phyloP scores from a whole-genome alignment of 2,888 invertebrate species.

The Clistopyga incitator region DNA sequence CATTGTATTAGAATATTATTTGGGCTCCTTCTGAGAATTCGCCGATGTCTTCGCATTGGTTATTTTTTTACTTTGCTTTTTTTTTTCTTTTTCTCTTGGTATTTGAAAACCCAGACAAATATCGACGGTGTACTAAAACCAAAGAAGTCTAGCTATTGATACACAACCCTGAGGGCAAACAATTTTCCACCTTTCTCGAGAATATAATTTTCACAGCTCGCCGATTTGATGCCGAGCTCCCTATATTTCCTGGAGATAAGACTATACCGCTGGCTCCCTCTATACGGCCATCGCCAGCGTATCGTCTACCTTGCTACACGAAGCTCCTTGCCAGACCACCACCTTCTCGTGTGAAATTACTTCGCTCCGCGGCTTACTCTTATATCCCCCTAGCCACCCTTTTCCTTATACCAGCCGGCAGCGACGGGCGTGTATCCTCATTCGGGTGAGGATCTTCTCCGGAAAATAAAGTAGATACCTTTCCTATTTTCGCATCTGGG shows the following conservation, averaged over 20 bases:
- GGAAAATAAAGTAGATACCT: slow-evolving; percentile 83
- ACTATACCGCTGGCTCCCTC: slow-evolving; percentile 66
- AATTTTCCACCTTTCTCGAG: slow-evolving; percentile 68
- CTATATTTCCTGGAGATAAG: slow-evolving; percentile 80
- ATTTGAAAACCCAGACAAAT: background rate
- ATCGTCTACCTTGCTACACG: slow-evolving; percentile 7
- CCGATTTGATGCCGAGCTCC: slow-evolving; percentile 59
- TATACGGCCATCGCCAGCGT: background rate
- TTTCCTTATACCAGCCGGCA: slow-evolving; percentile 42
- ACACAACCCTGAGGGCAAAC: slow-evolving; percentile 3
- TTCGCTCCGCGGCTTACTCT: slow-evolving; percentile 83
- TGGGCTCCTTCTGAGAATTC: slow-evolving; percentile 45
- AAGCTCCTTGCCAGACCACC: slow-evolving; percentile 70
- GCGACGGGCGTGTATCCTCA: slow-evolving; percentile 81
- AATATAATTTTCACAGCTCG: slow-evolving; percentile 81
- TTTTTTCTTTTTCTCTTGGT: background rate
- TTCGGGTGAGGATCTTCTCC: slow-evolving; percentile 79
- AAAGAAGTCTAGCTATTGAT: background rate
- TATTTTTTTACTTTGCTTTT: too few relatives aligned
- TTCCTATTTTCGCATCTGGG: slow-evolving; percentile 82
- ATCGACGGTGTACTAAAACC: slow-evolving; percentile 8
- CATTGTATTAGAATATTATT: slow-evolving; percentile 55
- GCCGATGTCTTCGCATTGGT: background rate
- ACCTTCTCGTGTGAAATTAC: slow-evolving; percentile 83
- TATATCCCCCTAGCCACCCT: slow-evolving; percentile 75